phyloP scores from a whole-genome alignment of 2,888 invertebrate species.

The Lasioglossum marginatum region DNA sequence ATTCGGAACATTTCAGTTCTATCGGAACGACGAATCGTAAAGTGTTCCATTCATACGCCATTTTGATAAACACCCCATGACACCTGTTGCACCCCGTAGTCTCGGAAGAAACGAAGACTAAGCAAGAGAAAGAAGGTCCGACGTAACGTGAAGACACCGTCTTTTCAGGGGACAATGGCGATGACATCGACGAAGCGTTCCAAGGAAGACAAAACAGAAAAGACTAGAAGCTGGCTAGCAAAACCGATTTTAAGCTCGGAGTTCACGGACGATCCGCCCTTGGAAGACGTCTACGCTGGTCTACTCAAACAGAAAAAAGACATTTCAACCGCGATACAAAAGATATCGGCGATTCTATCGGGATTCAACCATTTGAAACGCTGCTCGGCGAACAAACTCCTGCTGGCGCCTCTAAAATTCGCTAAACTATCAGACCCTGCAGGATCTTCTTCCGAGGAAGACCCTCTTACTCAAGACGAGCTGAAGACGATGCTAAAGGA shows the following conservation, averaged over 20 bases:
- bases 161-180: slow-evolving; percentile 76
- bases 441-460: background rate
- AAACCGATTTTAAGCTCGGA: slow-evolving; percentile 87
- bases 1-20: background rate
- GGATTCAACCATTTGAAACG: slow-evolving; percentile 90
- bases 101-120: background rate
- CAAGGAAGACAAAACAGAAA: slow-evolving; percentile 55
- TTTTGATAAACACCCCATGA: background rate
- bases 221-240: slow-evolving; percentile 68
- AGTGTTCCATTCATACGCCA: background rate
- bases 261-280: slow-evolving; percentile 84
- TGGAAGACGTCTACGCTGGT: slow-evolving; percentile 87
- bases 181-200: slow-evolving; percentile 49
- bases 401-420: slow-evolving; percentile 85
- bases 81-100: background rate
- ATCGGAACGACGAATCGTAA: background rate
- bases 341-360: slow-evolving; percentile 87
- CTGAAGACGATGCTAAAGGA: slow-evolving; percentile 84
- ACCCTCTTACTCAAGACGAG: slow-evolving; percentile 71
- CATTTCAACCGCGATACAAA: slow-evolving; percentile 88
- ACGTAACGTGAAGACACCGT: slow-evolving; percentile 72
- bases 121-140: slow-evolving; percentile 33
- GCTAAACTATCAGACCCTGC: slow-evolving; percentile 19
- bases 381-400: slow-evolving; percentile 87
- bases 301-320: slow-evolving; percentile 87